phyloP scores from a whole-genome alignment of 2,888 invertebrate species.

The Acrobasis suavella region DNA sequence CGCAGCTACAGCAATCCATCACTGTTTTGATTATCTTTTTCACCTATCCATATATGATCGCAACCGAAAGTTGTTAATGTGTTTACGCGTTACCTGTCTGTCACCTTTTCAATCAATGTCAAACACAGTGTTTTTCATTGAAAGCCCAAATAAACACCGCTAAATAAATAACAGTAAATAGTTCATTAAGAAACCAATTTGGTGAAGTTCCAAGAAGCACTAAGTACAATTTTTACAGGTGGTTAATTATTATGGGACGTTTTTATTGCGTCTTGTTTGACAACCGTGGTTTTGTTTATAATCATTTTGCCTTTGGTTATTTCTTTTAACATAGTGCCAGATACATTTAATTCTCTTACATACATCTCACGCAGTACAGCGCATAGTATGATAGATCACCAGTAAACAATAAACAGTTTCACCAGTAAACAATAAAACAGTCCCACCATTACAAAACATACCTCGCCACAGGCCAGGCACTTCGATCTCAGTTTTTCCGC shows the following conservation, averaged over 20 bases:
- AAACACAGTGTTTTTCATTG: neutral
- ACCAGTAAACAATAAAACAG: neutral
- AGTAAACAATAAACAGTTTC: conserved; percentile 73
- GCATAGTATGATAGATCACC: conserved; percentile 97
- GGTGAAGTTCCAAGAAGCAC: conserved; percentile 17
- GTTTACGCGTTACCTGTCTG: neutral
- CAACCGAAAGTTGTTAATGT: neutral
- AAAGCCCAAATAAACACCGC: neutral
- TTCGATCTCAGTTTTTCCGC: conserved; percentile 97
- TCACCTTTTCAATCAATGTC: neutral
- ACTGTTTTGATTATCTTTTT: too few relatives aligned
- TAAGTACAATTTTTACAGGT: conserved; percentile 1
- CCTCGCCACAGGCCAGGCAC: conserved; percentile 99
- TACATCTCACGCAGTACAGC: conserved; percentile 93
- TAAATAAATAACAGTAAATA: conserved; percentile 1
- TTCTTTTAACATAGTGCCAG: too few relatives aligned
- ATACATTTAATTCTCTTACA: too few relatives aligned
- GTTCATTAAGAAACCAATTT: conserved; percentile 10
- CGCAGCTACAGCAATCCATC: too few relatives aligned
- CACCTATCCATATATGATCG: neutral
- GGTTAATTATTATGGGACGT: neutral
- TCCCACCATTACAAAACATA: conserved; percentile 72
- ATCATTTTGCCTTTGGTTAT: neutral
- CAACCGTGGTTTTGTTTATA: neutral
- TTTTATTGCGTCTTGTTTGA: conserved; percentile 3